A percentile compares a stretch with the other conserved stretches of the same genome.
These are phyloP conservation scores for Leptura quadrifasciata DNA, from an alignment of 2,888 invertebrate species.

Conservation along the genomic window DNA sequence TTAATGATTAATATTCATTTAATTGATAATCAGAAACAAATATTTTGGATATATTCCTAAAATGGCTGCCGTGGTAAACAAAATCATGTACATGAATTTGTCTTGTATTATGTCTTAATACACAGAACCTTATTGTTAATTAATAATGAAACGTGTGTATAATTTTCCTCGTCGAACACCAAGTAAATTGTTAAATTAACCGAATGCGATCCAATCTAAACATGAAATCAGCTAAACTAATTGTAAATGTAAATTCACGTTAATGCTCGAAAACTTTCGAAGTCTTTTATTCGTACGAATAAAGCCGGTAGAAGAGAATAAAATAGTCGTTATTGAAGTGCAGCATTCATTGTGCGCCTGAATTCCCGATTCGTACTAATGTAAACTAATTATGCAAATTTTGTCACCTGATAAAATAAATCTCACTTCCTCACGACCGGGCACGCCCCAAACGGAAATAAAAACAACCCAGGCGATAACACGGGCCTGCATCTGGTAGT, in stretches of 20 bases:
- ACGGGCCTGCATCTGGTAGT: slow-evolving; percentile 46
- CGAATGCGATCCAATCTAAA: slow-evolving; percentile 49
- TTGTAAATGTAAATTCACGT: slow-evolving; percentile 61
- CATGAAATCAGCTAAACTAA: slow-evolving; percentile 53
- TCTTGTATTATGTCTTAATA: not conserved
- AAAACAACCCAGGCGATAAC: slow-evolving; percentile 56
- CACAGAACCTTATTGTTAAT: not conserved
- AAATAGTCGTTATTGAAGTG: slow-evolving; percentile 50
- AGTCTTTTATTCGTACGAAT: slow-evolving; percentile 37
- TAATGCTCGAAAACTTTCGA: slow-evolving; percentile 54
- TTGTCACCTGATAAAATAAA: slow-evolving; percentile 68
- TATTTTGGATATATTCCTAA: not conserved
- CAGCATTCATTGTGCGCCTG: slow-evolving; percentile 24
- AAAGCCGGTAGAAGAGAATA: slow-evolving; percentile 37
- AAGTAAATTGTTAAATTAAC: slow-evolving; percentile 37
- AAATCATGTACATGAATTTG: not conserved
- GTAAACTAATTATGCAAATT: slow-evolving; percentile 68
- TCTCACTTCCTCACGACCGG: slow-evolving; percentile 59
- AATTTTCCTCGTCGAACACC: slow-evolving; percentile 12
- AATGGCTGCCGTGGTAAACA: not conserved
- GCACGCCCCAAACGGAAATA: slow-evolving; percentile 60
- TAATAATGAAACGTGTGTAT: slow-evolving; percentile 9
- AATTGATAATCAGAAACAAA: not conserved
- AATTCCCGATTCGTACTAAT: slow-evolving; percentile 60
- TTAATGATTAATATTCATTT: no score